Conservation (phyloP, 2,797 vertebrate genomes). For the Carcharodon carcharias region DNA sequence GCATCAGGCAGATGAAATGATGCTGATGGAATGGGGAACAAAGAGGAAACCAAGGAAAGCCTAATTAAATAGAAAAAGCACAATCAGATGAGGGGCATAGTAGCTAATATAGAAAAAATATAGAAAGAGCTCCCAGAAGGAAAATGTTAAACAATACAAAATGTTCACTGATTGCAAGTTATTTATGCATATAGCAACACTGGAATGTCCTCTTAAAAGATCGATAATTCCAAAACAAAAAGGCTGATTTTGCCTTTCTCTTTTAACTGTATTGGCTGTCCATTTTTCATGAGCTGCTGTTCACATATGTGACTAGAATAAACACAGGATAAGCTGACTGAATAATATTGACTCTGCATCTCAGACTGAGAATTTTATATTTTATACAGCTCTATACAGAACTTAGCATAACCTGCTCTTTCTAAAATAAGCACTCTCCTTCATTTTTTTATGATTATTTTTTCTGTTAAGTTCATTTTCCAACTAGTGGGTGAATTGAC, state of each 20-base stretch:
- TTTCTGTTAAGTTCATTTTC: neutral
- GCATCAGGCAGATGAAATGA: neutral
- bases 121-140: neutral
- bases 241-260: slow-evolving; percentile 30
- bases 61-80: neutral
- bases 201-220: neutral
- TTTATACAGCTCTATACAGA: neutral
- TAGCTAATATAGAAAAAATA: neutral
- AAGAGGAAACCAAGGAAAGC: neutral
- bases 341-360: slow-evolving; percentile 9
- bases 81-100: neutral
- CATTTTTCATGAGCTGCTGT: slow-evolving; percentile 36
- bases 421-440: neutral
- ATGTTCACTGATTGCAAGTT: neutral
- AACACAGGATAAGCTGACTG: neutral
- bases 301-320: slow-evolving; percentile 37
- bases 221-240: slow-evolving; percentile 13
- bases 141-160: slow-evolving; percentile 18
- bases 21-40: neutral
- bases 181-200: slow-evolving; percentile 16
- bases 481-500: neutral
- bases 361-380: slow-evolving; percentile 1
- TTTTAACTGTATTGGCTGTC: slow-evolving; percentile 28
- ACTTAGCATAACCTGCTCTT: neutral
- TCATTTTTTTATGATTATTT: neutral